Evolutionary conservation across 2,888 invertebrate genomes (phyloP).

Genomic region (Peribatodes rhomboidaria): DNA sequence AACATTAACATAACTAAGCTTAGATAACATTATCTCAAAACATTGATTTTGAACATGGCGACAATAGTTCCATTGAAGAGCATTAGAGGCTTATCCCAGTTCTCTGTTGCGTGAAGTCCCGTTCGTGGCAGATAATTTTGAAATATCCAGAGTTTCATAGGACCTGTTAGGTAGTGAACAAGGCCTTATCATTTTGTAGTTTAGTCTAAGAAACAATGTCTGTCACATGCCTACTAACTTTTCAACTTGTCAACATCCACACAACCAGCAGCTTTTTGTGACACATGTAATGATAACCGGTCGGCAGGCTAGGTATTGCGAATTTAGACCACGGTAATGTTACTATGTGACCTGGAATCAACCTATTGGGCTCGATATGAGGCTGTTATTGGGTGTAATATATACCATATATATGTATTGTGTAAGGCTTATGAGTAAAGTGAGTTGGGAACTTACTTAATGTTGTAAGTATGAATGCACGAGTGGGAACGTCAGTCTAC

Average conservation of each 20-base stretch:
- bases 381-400: neutral
- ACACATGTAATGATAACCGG: constrained; percentile 42
- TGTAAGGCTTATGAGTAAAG: neutral
- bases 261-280: constrained; percentile 21
- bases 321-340: constrained; percentile 32
- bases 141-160: too few species aligned
- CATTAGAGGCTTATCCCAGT: too few species aligned
- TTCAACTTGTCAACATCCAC: constrained; percentile 23
- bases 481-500: neutral
- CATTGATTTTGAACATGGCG: too few species aligned
- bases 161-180: too few species aligned
- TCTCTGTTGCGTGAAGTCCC: too few species aligned
- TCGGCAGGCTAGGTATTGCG: constrained; percentile 39
- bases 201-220: neutral
- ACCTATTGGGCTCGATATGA: constrained; percentile 28
- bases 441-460: neutral
- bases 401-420: too few species aligned
- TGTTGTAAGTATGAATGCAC: neutral
- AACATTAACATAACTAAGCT: too few species aligned
- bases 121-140: too few species aligned
- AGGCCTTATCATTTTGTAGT: neutral
- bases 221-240: neutral
- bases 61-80: too few species aligned
- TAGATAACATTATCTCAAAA: too few species aligned
- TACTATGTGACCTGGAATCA: constrained; percentile 42